Evolutionary conservation across 2,113 vertebrate genomes (phyloP).

Genomic region (Blennius ocellaris): DNA sequence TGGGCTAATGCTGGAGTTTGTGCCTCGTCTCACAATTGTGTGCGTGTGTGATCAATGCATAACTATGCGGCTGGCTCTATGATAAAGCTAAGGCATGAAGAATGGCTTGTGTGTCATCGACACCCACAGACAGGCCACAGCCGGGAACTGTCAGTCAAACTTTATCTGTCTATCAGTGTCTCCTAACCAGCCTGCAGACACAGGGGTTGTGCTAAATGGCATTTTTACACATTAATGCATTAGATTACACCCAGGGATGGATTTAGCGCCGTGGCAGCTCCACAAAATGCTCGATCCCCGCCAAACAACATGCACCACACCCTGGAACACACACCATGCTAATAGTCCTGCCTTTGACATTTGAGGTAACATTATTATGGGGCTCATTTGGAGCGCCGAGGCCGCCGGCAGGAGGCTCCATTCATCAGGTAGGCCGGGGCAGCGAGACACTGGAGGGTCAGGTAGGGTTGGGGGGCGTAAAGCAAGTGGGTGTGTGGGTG

Average conservation of each 20-base stretch:
- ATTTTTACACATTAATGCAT: conserved; percentile 84
- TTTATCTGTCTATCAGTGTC: conserved; percentile 66
- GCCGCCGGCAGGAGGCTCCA: conserved; percentile 62
- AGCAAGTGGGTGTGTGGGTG: conserved; percentile 24
- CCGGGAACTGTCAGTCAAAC: conserved; percentile 75
- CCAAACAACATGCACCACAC: conserved; percentile 42
- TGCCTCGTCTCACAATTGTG: conserved; percentile 30
- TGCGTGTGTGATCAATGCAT: conserved; percentile 17
- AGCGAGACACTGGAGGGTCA: conserved; percentile 63
- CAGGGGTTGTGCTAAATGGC: conserved; percentile 77
- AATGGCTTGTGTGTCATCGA: conserved; percentile 61
- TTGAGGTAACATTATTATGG: conserved; percentile 80
- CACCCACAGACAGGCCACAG: conserved; percentile 64
- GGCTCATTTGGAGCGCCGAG: conserved; percentile 72
- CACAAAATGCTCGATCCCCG: conserved; percentile 35
- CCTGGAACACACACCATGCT: conserved; percentile 49
- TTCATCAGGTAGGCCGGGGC: conserved; percentile 74
- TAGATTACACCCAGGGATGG: conserved; percentile 72
- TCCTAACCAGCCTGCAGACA: conserved; percentile 72
- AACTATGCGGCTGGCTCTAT: conserved; percentile 28
- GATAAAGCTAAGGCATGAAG: conserved; percentile 50
- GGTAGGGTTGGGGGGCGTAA: conserved; percentile 53
- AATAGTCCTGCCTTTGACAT: conserved; percentile 78
- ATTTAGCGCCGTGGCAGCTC: conserved; percentile 55
- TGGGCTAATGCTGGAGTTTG: conserved; percentile 55